Conservation (phyloP, 2,113 vertebrate species). For the Panthera uncia region DNA sequence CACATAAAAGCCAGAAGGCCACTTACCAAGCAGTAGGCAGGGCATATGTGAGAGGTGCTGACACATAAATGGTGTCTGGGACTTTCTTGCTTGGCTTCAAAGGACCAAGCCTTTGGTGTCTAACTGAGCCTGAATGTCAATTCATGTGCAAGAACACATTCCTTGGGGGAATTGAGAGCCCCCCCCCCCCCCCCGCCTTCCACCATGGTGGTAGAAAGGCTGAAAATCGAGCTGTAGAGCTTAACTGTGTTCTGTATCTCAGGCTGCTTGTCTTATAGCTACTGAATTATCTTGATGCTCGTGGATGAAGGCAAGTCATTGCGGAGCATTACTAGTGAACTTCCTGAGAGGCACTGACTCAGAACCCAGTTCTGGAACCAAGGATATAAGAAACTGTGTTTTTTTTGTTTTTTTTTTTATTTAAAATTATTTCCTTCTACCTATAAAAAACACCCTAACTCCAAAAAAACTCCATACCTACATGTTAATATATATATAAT, state of each 20-base stretch:
- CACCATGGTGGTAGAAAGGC: not conserved
- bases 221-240: not conserved
- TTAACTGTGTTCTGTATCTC: not conserved
- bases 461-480: not conserved
- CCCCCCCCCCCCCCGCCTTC: not conserved
- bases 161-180: not conserved
- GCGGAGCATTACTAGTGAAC: not conserved
- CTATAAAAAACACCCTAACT: not conserved
- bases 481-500: not conserved
- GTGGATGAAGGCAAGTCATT: not conserved
- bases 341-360: not conserved
- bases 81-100: not conserved
- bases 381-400: not conserved
- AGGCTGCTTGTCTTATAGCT: not conserved
- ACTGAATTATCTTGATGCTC: not conserved
- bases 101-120: not conserved
- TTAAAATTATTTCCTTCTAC: not conserved
- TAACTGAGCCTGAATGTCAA: not conserved
- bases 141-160: not conserved
- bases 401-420: not conserved
- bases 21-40: not conserved
- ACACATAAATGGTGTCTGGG: not conserved
- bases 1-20: not conserved
- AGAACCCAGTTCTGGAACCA: not conserved
- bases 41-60: rapidly evolving